phyloP scores from a whole-genome alignment of 2,888 invertebrate genomes.

The Sphecodes monilicornis region DNA sequence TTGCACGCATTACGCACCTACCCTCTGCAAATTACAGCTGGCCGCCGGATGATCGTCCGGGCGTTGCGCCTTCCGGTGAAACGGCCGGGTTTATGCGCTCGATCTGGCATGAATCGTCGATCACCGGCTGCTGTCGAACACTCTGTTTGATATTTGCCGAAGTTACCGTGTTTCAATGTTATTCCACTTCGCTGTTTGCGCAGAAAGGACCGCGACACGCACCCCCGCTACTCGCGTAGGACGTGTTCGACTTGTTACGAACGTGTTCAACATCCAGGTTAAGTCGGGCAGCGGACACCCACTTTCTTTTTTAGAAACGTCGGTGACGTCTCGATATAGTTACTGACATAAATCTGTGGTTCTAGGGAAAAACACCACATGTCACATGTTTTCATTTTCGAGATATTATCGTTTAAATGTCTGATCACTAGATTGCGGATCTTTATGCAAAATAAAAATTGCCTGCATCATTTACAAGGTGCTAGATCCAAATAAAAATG shows the following conservation, averaged over 20 bases:
- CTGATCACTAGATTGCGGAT: too few species aligned
- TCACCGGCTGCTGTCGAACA: background rate
- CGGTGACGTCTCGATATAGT: too few species aligned
- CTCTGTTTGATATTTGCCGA: slow-evolving; percentile 13
- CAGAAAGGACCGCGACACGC: background rate
- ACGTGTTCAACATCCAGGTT: background rate
- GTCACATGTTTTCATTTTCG: too few species aligned
- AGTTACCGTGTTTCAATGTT: slow-evolving; percentile 19
- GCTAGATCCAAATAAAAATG: too few species aligned
- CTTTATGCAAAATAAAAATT: too few species aligned
- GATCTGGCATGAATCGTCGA: slow-evolving; percentile 27
- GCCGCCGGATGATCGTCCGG: slow-evolving; percentile 17
- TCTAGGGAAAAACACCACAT: too few species aligned
- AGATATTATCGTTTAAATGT: too few species aligned
- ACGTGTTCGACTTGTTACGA: background rate
- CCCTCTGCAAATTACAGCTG: background rate
- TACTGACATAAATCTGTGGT: too few species aligned
- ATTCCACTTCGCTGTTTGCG: background rate
- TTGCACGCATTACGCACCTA: background rate
- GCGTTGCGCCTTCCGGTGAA: slow-evolving; percentile 41
- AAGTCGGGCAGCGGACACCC: too few species aligned
- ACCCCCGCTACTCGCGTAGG: background rate
- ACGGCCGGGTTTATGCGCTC: slow-evolving; percentile 26
- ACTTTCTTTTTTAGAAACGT: too few species aligned
- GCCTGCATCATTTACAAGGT: too few species aligned